Base-by-base conservation (phyloP, 2,113 vertebrate genomes). In the Entomyzon cyanotis region DNA sequence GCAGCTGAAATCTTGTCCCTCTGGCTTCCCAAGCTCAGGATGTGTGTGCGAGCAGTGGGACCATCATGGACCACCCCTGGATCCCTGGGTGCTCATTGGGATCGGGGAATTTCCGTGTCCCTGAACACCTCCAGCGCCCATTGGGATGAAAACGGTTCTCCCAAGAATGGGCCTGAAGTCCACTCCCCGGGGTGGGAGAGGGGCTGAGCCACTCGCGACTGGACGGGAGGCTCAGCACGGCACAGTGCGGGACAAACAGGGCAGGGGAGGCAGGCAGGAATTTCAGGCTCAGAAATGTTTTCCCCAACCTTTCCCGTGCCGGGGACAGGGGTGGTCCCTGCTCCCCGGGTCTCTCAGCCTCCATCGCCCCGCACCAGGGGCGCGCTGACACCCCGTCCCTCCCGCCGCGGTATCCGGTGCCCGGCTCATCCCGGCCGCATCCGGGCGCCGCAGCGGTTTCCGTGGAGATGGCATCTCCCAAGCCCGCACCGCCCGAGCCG, bases 391-490 rank as follows among this genome's bases (percentile, higher is more conserved):
- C 12, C 50, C 41, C 44, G 21, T 10, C 49, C 41, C 47, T 67
- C 81, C 55, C 2, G 10, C 59, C 7, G 20, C 13, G 85, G 87
- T 65, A 37, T n/a, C 73, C 35, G 35, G 59, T 83, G 91, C 79
- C 92, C 65, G 64, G 82, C 31, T 4, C 88, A 93, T 74, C 94
- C 92, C 68, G 93, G 93, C 90, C 92, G 92, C 92, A 91, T 83
- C 87, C 92, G 71, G 90, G 87, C 84, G 50, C 92, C 41, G 81
- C 92, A 87, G 84, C 90, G 67, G 96, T 95, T 96, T 96, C 96
- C 96, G 95, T 96, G 96, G 95, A 96, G 96, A 96, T 96, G 96
- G 95, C 95, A 96, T 96, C 95, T 96, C 95, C 94, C 64, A 67
- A 95, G 91, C 95, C 95, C 84, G 96, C 95, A 89, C 96, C 93